Percentiles rank a stretch among this genome's conserved stretches.
These are phyloP conservation scores for Apoda limacodes DNA, from an alignment of 2,888 invertebrate species.

Conservation along the genomic window DNA sequence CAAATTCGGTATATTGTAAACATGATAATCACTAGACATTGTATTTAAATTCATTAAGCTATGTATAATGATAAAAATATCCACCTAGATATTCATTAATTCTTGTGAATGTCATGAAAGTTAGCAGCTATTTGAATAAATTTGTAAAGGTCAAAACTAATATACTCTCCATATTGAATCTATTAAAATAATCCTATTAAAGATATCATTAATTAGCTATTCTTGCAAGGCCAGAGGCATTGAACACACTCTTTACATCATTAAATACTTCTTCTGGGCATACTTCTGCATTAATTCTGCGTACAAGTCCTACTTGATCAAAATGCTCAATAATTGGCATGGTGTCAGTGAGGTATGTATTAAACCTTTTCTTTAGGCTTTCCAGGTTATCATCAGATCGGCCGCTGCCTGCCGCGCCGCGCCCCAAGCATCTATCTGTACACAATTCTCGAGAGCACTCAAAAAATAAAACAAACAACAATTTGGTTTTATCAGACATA, in stretches of 20 bases:
- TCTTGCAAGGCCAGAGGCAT: slow-evolving; percentile 37
- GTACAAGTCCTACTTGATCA: slow-evolving; percentile 76
- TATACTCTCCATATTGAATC: no score
- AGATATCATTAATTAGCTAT: slow-evolving; percentile 32
- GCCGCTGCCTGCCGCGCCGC: slow-evolving; percentile 92
- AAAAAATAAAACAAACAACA: slow-evolving; percentile 92
- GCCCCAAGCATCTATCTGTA: slow-evolving; percentile 84
- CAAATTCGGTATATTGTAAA: no score
- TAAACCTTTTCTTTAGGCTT: slow-evolving; percentile 86
- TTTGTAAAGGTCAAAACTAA: no score
- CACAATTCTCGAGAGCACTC: slow-evolving; percentile 90
- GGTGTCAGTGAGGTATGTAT: slow-evolving; percentile 87
- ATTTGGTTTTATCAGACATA: slow-evolving; percentile 85
- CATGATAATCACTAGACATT: no score
- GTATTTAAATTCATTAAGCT: no score
- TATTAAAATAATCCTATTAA: no score
- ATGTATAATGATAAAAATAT: no score
- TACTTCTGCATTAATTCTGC: slow-evolving; percentile 79
- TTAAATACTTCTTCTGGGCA: slow-evolving; percentile 75
- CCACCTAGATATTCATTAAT: no score
- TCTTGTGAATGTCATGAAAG: no score
- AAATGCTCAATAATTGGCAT: slow-evolving; percentile 92
- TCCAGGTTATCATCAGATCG: slow-evolving; percentile 95
- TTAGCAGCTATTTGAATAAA: no score
- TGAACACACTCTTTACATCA: slow-evolving; percentile 65